Base-by-base conservation (phyloP, 2,797 vertebrate genomes). In the Ambastaia sidthimunki region DNA sequence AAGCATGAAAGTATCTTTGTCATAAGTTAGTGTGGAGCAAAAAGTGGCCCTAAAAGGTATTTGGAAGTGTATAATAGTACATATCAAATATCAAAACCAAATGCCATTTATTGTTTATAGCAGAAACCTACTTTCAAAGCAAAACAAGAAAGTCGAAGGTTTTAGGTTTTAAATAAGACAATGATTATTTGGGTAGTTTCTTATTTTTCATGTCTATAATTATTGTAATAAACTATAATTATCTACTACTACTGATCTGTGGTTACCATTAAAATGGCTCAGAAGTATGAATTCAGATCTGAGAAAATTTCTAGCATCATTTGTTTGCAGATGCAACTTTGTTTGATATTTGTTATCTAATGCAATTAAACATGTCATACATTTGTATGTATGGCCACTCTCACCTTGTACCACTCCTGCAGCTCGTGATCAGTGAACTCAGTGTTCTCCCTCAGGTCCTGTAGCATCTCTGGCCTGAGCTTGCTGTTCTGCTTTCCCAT, bases 401-500 rank as follows among this genome's bases (percentile, higher is more conserved):
- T 7, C 74, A 94, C 94, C 92, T 95, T 95, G 88, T 95, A 95
- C 94, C 94, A 95, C 88, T 95, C 94, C 90, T 95, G 94, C 80
- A 95, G 88, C 88, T 95, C 94, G 1, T 95, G 94, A 86, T 95
- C 94, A 0, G 94, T 94, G 90, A 95, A 95, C 90, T 95, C 94
- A 0, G 94, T 95, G 82, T 94, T 95, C 90, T 95, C 94, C 81
- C 94, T 89, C 72, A 95, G 92, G 90, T 95, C 94, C 88, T 94
- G 92, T 83, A 95, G 91, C 91, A 95, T 92, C 92, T 95, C 94
- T 11, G 94, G 94, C 83, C 94, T 91, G 78, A 95, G 91, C 84
- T 95, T 95, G 91, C 94, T 95, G 93, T 95, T 95, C 87, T 95
- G 94, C 87, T 95, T 95, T 86, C 94, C 94, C 94, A 95, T 95